phyloP scores from a whole-genome alignment of 2,888 invertebrate species.

The Troglohyphantes excavatus region DNA sequence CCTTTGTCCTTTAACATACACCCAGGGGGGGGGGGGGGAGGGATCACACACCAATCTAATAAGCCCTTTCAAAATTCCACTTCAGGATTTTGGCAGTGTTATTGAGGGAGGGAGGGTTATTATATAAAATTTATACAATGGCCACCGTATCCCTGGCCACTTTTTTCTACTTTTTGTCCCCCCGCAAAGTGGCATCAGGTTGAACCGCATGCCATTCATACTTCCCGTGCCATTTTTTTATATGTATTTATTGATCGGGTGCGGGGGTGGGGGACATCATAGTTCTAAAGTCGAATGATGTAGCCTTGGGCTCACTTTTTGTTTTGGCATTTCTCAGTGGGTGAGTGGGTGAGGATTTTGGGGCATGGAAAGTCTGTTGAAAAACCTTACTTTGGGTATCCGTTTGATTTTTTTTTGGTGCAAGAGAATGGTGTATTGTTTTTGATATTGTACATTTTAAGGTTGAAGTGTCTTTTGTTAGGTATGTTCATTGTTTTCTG shows the following conservation, averaged over 20 bases:
- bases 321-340: neutral
- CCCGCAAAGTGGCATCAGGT: conserved; percentile 13
- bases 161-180: conserved; percentile 8
- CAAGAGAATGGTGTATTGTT: too few species aligned
- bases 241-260: conserved; percentile 34
- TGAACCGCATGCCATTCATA: conserved; percentile 13
- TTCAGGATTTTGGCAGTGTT: conserved; percentile 30
- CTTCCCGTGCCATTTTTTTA: neutral
- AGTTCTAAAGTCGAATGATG: conserved; percentile 18
- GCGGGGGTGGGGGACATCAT: neutral
- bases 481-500: too few species aligned
- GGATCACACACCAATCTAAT: conserved; percentile 53
- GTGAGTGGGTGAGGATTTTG: neutral
- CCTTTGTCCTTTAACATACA: conserved; percentile 8
- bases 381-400: neutral
- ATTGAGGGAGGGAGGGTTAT: conserved; percentile 4
- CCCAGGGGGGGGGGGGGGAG: neutral
- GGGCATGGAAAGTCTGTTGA: neutral
- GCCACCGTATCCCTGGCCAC: conserved; percentile 1
- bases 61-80: conserved; percentile 61
- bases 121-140: conserved; percentile 56
- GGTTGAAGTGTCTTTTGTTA: too few species aligned
- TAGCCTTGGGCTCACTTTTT: conserved; percentile 22
- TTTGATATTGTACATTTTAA: too few species aligned
- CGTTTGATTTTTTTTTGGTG: too few species aligned